A percentile compares a stretch with the other conserved stretches of the same genome.
phyloP scores from a whole-genome alignment of 1,140 invertebrate genomes.

The Chelonus insularis region DNA sequence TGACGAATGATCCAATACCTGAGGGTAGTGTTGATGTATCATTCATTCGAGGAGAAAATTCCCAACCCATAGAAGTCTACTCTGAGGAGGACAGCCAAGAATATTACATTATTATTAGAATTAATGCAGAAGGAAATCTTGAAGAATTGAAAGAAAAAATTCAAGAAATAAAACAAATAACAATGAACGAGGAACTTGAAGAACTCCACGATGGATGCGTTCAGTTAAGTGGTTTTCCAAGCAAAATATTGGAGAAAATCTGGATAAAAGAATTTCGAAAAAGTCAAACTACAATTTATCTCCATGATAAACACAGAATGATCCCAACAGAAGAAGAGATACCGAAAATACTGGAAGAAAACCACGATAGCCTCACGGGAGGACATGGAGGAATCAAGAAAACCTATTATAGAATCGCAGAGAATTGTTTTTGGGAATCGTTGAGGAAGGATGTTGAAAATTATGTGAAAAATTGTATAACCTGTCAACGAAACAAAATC shows the following conservation, averaged over 20 bases:
- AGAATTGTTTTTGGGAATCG: conserved; percentile 23
- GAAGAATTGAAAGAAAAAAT: conserved; percentile 6
- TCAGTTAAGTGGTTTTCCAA: not conserved
- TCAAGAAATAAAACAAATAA: not conserved
- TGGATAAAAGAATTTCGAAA: conserved; percentile 2
- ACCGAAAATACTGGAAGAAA: conserved; percentile 22
- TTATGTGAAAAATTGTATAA: conserved; percentile 18
- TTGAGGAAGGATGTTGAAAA: conserved; percentile 26
- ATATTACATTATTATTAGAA: not conserved
- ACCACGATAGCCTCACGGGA: conserved; percentile 14
- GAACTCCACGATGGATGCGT: conserved; percentile 14
- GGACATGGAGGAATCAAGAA: conserved; percentile 22
- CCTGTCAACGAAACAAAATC: conserved; percentile 26
- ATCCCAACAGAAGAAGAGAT: conserved; percentile 3
- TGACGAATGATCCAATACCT: conserved; percentile 1
- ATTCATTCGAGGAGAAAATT: not conserved
- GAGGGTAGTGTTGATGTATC: conserved; percentile 11
- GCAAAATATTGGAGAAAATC: conserved; percentile 3
- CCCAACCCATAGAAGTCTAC: not conserved
- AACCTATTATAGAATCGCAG: conserved; percentile 17
- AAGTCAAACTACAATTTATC: not conserved
- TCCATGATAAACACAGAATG: conserved; percentile 10
- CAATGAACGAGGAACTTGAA: conserved; percentile 17
- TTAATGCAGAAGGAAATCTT: not conserved
- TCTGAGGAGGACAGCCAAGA: conserved; percentile 1